These are phyloP conservation scores for Dryobota labecula DNA, from an alignment of 2,888 invertebrate genomes.

Conservation along the genomic window DNA sequence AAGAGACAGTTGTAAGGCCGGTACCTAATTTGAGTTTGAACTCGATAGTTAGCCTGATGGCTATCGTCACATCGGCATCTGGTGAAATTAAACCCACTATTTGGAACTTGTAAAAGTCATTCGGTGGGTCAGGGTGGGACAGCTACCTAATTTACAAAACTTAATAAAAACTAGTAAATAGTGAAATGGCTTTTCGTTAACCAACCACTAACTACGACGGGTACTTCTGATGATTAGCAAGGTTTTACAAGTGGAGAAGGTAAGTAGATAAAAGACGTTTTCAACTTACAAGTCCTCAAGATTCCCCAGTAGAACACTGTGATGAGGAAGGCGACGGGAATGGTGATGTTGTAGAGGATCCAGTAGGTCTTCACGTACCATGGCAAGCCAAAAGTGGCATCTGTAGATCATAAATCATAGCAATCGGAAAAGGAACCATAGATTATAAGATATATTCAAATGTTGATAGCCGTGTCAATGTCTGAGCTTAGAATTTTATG, in stretches of 20 bases:
- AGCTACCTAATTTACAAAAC: background rate
- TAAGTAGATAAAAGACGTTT: background rate
- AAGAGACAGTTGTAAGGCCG: background rate
- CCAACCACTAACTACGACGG: too few species aligned
- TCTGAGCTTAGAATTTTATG: background rate
- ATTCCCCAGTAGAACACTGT: conserved; percentile 88
- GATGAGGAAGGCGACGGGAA: conserved; percentile 87
- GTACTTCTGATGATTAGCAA: too few species aligned
- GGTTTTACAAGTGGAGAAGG: background rate
- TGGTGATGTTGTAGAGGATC: conserved; percentile 87
- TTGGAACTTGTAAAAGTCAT: background rate
- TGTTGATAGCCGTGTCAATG: conserved; percentile 40
- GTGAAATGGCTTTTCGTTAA: background rate
- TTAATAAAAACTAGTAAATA: background rate
- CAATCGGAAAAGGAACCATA: conserved; percentile 13
- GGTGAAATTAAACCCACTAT: background rate
- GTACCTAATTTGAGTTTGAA: background rate
- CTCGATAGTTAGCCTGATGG: background rate
- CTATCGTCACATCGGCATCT: background rate
- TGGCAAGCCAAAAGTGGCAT: conserved; percentile 82
- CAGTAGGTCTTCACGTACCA: conserved; percentile 88
- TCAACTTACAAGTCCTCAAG: conserved; percentile 79
- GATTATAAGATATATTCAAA: conserved; percentile 21
- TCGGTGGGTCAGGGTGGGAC: background rate
- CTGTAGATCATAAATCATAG: conserved; percentile 67